A percentile compares a stretch with the other conserved stretches of the same genome.
Evolutionary conservation across 2,113 vertebrate species (phyloP).

Genomic region (Carassius gibelio): DNA sequence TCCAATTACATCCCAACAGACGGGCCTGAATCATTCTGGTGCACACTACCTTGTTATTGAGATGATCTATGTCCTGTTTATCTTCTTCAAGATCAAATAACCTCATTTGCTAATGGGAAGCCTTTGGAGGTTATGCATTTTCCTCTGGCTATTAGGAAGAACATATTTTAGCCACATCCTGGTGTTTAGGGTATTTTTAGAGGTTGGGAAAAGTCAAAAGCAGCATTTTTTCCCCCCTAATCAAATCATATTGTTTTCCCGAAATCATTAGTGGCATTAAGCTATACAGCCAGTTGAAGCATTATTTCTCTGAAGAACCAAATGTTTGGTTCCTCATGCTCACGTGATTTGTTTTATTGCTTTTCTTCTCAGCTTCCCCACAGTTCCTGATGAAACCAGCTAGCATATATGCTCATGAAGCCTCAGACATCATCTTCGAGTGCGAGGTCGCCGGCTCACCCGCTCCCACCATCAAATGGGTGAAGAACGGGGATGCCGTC

Average conservation of each 20-base stretch:
- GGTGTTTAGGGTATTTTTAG: neutral
- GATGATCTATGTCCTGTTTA: slow-evolving; percentile 67
- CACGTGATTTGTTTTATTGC: neutral
- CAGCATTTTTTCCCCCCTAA: neutral
- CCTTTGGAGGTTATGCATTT: neutral
- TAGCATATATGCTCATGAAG: slow-evolving; percentile 91
- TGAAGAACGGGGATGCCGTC: slow-evolving; percentile 96
- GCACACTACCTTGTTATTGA: slow-evolving; percentile 66
- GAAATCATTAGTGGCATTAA: neutral
- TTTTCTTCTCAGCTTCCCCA: slow-evolving; percentile 79
- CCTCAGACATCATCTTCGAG: slow-evolving; percentile 94
- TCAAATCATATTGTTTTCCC: neutral
- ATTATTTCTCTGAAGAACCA: neutral
- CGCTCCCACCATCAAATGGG: slow-evolving; percentile 91
- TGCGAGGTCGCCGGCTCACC: slow-evolving; percentile 91
- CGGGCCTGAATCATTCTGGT: slow-evolving; percentile 47
- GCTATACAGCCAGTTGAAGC: neutral
- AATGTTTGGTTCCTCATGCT: neutral
- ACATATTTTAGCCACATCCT: neutral
- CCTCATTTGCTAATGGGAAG: slow-evolving; percentile 67
- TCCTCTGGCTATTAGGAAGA: neutral
- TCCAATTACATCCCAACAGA: slow-evolving; percentile 67
- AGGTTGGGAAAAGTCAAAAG: neutral
- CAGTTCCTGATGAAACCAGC: slow-evolving; percentile 83
- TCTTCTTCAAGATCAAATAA: slow-evolving; percentile 69